Evolutionary conservation across 2,113 vertebrate species (phyloP), one percentile per base, ranked within the genome.

Genomic region (Mus pahari): DNA sequence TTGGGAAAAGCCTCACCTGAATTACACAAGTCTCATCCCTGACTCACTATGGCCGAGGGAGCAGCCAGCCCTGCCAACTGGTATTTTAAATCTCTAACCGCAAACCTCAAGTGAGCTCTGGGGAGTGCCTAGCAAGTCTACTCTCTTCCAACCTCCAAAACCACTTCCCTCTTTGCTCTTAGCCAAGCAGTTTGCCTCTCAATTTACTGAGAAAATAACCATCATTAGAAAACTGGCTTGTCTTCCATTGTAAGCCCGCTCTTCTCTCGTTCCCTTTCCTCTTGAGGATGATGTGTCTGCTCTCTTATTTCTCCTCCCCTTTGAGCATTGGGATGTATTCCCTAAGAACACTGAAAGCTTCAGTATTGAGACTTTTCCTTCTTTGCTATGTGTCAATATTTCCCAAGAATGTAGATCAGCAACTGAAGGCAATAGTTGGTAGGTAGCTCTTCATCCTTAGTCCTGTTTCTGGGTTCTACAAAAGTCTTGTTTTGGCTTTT

Each of bases 21-120:
- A 16, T 20, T 58, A 60, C 92, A 33, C 10, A 7, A 45, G 1
- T 11, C 39, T 88, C 3, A 1, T 71, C 24, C 68, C 50, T 42
- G 53, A 70, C 66, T 50, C 12, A 87, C 33, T 50, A 14, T 10
- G 36, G 45, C 84, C 84, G 45, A 64, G 70, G 36, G 77, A 95
- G 33, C 82, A 91, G 55, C 70, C 75, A 53, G 16, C 39, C 19
- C 2, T 39, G 33, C 64, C 74, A 66, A 83, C 70, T 75, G 58
- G 28, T 81, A 7, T 70, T 92, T 94, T 81, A 60, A 74, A 50
- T 78, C 87, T 94, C 96, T 93, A 68, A 94, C 96, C 96, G 45
- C 97, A 97, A 91, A 96, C 97, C 96, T 96, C 96, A 96, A 98
- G 89, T 96, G 90, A 95, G 71, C 95, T 81, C 96, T 93, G 0